Evolutionary conservation across 2,888 invertebrate genomes (phyloP).

Genomic region (Spisula solida): DNA sequence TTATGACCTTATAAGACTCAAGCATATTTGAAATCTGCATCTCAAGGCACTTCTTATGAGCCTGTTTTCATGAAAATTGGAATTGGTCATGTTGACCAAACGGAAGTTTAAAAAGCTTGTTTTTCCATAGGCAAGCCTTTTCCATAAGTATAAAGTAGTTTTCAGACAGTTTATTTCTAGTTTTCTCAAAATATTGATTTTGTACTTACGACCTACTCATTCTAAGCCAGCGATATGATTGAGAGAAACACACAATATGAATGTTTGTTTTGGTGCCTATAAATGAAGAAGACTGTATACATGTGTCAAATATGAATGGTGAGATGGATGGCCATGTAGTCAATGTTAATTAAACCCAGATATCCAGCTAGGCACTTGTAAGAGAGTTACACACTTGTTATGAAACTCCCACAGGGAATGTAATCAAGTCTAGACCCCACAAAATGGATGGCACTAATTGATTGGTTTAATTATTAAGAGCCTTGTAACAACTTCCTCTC

Average conservation of each 20-base stretch:
- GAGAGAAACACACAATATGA: not conserved
- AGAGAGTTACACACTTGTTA: not conserved
- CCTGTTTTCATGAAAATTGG: too few species aligned
- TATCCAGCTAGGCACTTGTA: not conserved
- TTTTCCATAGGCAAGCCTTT: too few species aligned
- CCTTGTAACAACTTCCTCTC: not conserved
- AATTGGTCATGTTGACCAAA: too few species aligned
- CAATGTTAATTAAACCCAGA: slow-evolving; percentile 6
- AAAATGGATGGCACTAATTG: not conserved
- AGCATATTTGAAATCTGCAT: too few species aligned
- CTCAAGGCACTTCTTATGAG: too few species aligned
- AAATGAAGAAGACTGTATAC: not conserved
- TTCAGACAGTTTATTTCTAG: too few species aligned
- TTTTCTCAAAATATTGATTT: too few species aligned
- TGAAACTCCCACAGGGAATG: not conserved
- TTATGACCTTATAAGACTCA: too few species aligned
- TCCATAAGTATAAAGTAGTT: too few species aligned
- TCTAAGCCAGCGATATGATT: too few species aligned
- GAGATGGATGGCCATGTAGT: not conserved
- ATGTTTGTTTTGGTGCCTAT: not conserved
- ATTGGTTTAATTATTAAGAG: not conserved
- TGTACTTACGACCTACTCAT: too few species aligned
- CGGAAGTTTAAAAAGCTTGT: too few species aligned
- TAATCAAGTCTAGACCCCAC: slow-evolving; percentile 3
- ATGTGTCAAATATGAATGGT: not conserved